Evolutionary conservation across 2,797 vertebrate genomes (phyloP).

Genomic region (Cheracebus regulus): DNA sequence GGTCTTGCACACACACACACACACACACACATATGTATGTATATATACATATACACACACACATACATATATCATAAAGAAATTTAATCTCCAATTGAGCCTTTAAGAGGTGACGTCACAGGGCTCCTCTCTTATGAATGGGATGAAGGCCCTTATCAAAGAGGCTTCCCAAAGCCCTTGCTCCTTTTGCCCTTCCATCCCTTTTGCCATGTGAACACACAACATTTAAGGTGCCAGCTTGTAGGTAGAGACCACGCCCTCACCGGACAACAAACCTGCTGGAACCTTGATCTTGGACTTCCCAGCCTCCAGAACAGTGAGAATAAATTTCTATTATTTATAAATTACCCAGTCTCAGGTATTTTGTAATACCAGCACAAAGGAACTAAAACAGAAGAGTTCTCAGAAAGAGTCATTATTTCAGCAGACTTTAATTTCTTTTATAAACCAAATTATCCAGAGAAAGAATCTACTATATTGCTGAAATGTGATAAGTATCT

Average conservation of each 20-base stretch:
- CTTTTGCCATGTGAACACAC: neutral
- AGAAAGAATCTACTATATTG: neutral
- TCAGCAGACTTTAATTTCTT: neutral
- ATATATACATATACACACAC: too few relatives aligned
- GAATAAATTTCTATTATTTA: neutral
- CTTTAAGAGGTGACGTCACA: neutral
- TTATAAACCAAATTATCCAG: neutral
- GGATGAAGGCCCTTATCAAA: neutral
- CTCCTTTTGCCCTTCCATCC: neutral
- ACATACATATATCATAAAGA: too few relatives aligned
- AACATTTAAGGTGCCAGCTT: neutral
- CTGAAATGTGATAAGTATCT: neutral
- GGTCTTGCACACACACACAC: rapidly evolving
- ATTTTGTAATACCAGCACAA: neutral
- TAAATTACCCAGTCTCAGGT: neutral
- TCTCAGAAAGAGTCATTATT: neutral
- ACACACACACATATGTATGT: too few relatives aligned
- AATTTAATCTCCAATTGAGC: neutral
- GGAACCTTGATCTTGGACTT: neutral
- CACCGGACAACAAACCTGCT: neutral
- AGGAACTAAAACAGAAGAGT: neutral
- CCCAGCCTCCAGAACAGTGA: neutral
- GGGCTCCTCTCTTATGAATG: neutral
- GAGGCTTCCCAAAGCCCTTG: neutral
- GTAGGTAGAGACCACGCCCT: neutral